Base-by-base conservation (phyloP, 2,888 invertebrate genomes). In the Meliscaeva auricollis region DNA sequence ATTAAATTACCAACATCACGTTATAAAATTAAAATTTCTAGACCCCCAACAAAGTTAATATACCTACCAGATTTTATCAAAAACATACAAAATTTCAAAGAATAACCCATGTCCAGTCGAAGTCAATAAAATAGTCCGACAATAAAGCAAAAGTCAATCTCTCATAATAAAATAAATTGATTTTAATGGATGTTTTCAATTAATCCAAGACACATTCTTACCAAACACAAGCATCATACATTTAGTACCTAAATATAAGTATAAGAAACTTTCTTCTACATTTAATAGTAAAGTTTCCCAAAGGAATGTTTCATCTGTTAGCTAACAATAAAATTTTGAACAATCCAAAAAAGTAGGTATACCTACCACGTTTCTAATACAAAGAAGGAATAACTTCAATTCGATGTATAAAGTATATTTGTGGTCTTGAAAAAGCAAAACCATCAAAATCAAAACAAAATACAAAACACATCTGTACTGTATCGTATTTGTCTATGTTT, bases 241-340 rank as follows among this genome's bases (percentile, higher is more conserved):
- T n/a, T n/a, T n/a, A n/a, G n/a, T n/a, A n/a, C n/a, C n/a, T n/a
- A n/a, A n/a, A n/a, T n/a, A n/a, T n/a, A n/a, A n/a, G n/a, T n/a
- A 13, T 9, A 46, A 17, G 4, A 9, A 30, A 46, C 44, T 62
- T 30, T 64, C 11, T 13, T 60, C 9, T 9, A 8, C 11, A 32
- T 44, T 44, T 66, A 50, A 66, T 35, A 20, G n/a, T 13, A 66
- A 66, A 50, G 66, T 66, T 38, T 22, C 66, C 66, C 66, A 64
- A 48, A 48, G 64, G 64, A 48, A 20, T 20, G 2, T 15, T 38
- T 13, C 20, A 41, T 22, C 20, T 8, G n/a, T n/a, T n/a, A 1
- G 15, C 9, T 44, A 9, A 20, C 22, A 60, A 60, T 41, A 41
- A 26, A 41, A 44, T 41, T 7, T 26, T 15, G 22, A 41, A 60